Conservation (phyloP, 2,113 vertebrate species). For the Ptilorrhoa leucosticta region DNA sequence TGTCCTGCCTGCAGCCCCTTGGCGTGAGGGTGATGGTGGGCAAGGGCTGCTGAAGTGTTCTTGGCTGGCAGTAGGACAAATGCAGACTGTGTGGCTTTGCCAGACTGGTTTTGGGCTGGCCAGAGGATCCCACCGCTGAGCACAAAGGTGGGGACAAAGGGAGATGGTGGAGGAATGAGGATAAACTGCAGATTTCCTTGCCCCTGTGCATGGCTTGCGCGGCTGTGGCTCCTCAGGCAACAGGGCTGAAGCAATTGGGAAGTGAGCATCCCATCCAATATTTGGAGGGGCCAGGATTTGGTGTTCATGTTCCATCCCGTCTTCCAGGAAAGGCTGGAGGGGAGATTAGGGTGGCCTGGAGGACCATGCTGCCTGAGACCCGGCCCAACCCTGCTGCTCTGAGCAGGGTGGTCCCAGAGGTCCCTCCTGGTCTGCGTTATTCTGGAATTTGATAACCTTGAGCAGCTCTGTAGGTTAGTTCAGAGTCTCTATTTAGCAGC, state of each 20-base stretch:
- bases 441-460: background rate
- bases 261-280: background rate
- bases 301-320: background rate
- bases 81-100: background rate
- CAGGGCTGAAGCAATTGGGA: background rate
- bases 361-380: background rate
- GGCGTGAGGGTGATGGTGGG: background rate
- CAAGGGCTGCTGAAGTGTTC: background rate
- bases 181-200: background rate
- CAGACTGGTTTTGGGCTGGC: background rate
- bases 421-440: fast-evolving
- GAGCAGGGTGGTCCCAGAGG: background rate
- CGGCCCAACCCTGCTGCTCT: background rate
- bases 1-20: background rate
- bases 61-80: background rate
- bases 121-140: background rate
- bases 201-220: background rate
- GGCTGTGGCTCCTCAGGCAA: background rate
- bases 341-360: background rate
- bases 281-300: background rate
- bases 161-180: background rate
- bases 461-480: background rate
- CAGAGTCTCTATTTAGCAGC: background rate
- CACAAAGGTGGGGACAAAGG: background rate
- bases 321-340: background rate